Conservation (phyloP, 2,888 invertebrate species). For the Caenorhabditis sp. region DNA sequence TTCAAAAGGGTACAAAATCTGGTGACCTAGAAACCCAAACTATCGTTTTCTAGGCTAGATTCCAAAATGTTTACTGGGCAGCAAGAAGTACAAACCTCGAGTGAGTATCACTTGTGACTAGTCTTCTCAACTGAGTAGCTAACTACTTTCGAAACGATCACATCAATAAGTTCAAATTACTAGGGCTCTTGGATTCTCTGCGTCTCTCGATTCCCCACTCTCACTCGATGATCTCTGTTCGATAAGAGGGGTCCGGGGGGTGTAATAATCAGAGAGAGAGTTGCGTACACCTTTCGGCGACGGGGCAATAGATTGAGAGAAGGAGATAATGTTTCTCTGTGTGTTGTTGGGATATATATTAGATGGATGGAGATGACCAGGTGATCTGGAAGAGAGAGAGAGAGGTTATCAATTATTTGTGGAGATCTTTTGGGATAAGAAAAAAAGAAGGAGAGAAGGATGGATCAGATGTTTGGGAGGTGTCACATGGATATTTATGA, state of each 20-base stretch:
- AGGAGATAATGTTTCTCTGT: constrained; percentile 40
- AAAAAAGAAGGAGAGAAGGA: background rate
- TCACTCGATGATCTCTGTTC: constrained; percentile 37
- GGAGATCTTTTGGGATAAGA: constrained; percentile 2
- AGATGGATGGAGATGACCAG: background rate
- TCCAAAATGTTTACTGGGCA: background rate
- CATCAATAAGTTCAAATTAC: constrained; percentile 49
- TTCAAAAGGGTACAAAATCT: background rate
- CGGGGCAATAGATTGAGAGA: constrained; percentile 1
- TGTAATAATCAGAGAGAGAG: constrained; percentile 38
- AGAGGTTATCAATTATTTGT: background rate
- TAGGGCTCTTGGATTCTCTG: constrained; percentile 7
- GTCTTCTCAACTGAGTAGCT: no score
- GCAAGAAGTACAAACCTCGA: background rate
- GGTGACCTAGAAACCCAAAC: constrained; percentile 7
- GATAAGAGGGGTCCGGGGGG: constrained; percentile 20
- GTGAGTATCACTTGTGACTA: constrained; percentile 13
- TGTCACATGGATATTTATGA: background rate
- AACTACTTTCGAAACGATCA: constrained; percentile 4
- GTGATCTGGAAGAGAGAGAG: constrained; percentile 1
- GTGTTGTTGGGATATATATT: background rate
- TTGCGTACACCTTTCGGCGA: constrained; percentile 44
- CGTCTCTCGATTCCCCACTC: constrained; percentile 9
- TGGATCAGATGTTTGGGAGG: background rate
- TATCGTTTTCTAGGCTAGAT: background rate